These are phyloP conservation scores for Babyrousa celebensis DNA, from an alignment of 2,797 vertebrate genomes.

Conservation along the genomic window DNA sequence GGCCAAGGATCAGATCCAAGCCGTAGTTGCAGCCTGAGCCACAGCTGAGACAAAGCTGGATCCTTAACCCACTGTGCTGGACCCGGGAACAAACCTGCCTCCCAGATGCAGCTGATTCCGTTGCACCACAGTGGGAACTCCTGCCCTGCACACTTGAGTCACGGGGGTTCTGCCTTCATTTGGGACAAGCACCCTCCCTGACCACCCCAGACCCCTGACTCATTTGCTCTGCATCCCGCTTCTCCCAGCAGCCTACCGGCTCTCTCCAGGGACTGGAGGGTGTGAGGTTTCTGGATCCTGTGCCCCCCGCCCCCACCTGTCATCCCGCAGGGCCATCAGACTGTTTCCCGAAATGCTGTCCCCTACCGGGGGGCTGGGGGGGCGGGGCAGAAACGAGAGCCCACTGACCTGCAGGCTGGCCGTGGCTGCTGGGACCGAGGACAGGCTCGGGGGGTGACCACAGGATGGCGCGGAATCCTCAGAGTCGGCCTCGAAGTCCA, in stretches of 20 bases:
- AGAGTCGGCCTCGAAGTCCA: conserved; percentile 93
- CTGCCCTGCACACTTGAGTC: not conserved
- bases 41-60: too few relatives aligned
- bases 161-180: accelerated
- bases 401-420: conserved; percentile 89
- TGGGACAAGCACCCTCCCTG: accelerated
- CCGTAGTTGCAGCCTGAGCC: too few relatives aligned
- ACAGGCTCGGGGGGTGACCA: conserved; percentile 89
- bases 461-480: conserved; percentile 90
- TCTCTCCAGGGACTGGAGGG: not conserved
- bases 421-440: conserved; percentile 68
- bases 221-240: accelerated
- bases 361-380: not conserved
- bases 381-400: not conserved
- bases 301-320: accelerated
- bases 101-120: too few relatives aligned
- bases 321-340: accelerated
- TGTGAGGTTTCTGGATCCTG: not conserved
- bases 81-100: too few relatives aligned
- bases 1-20: too few relatives aligned
- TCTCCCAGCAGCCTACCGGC: too few relatives aligned
- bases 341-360: too few relatives aligned
- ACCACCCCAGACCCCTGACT: accelerated
- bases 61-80: too few relatives aligned
- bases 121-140: too few relatives aligned